Base-by-base conservation (phyloP, 1,140 invertebrate genomes). In the Catajapyx aquilonaris region DNA sequence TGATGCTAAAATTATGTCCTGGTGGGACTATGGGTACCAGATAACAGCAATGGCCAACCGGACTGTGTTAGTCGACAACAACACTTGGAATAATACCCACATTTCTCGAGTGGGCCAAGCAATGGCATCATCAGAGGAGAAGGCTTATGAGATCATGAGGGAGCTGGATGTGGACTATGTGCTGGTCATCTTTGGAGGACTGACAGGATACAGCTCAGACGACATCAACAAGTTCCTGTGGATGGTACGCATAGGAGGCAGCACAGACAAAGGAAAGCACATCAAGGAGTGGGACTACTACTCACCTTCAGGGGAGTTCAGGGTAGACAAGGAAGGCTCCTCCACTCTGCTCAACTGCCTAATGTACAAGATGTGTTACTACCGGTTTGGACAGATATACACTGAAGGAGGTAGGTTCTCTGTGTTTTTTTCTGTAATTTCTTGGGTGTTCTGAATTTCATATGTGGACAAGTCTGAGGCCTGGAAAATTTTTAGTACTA, bases 21-120 rank as follows among this genome's bases (percentile, higher is more conserved):
- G 93, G 93, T 97, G 93, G 93, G 93, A 97, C 74, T 97, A 97
- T 61, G 93, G 93, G 4, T 97, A 97, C 61, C 93, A 97, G 61
- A 96, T 97, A 61, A 95, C 91, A 16, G 88, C 88, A 10, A 96
- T 97, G 90, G 91, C 90, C 3, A 97, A 97, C 68, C 68, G 91
- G 31, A 96, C 91, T 3, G 91, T 95, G 45, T 63, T 97, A 46
- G 91, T 97, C n/a, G 93, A 97, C 56, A 97, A 97, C 59, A 97
- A 97, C 53, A 97, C 93, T 5, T 97, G 93, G 93, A 96, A 97
- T 61, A 97, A 97, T 59, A 95, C 91, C 5, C 93, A 97, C 56
- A 97, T 97, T 52, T 90, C 85, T 13, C 64, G 87, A 40, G 90
- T 96, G 10, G 90, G 90, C 0, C 88, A 96, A 58, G 93, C 91